A percentile compares a stretch with the other conserved stretches of the same genome.
Evolutionary conservation across 2,888 invertebrate species (phyloP).

Genomic region (Idaea biselata): DNA sequence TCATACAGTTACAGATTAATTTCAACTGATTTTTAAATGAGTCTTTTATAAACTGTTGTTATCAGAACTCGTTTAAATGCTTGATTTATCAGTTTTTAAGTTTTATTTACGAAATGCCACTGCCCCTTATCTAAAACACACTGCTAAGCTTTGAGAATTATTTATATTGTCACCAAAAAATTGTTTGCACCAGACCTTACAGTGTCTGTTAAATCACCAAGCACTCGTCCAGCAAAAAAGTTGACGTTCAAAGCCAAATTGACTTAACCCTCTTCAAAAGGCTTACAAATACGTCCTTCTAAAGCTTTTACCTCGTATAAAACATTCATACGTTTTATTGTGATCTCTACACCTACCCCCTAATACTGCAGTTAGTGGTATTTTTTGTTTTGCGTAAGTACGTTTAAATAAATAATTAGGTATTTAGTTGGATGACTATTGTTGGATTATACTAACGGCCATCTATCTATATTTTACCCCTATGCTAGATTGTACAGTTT

Average conservation of each 20-base stretch:
- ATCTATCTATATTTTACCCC: no score
- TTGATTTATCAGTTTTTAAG: background rate
- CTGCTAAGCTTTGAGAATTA: background rate
- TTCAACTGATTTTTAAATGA: slow-evolving; percentile 20
- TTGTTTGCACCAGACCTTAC: background rate
- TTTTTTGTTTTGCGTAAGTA: slow-evolving; percentile 14
- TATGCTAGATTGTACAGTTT: no score
- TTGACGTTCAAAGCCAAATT: slow-evolving; percentile 72
- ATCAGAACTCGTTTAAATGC: background rate
- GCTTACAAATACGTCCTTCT: slow-evolving; percentile 69
- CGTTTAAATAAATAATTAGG: slow-evolving; percentile 2
- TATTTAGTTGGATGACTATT: slow-evolving; percentile 21
- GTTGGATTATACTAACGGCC: no score
- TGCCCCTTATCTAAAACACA: background rate
- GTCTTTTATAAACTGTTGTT: background rate
- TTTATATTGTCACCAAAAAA: slow-evolving; percentile 3
- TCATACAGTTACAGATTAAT: slow-evolving; percentile 42
- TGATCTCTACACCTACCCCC: slow-evolving; percentile 65
- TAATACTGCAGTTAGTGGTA: slow-evolving; percentile 29
- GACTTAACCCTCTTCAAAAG: slow-evolving; percentile 77
- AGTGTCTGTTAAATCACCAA: slow-evolving; percentile 29
- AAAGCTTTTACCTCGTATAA: slow-evolving; percentile 71
- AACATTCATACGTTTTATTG: slow-evolving; percentile 71
- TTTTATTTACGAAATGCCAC: background rate
- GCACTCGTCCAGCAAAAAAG: slow-evolving; percentile 61